Conservation (phyloP, 2,113 vertebrate species). For the Calypte anna region DNA sequence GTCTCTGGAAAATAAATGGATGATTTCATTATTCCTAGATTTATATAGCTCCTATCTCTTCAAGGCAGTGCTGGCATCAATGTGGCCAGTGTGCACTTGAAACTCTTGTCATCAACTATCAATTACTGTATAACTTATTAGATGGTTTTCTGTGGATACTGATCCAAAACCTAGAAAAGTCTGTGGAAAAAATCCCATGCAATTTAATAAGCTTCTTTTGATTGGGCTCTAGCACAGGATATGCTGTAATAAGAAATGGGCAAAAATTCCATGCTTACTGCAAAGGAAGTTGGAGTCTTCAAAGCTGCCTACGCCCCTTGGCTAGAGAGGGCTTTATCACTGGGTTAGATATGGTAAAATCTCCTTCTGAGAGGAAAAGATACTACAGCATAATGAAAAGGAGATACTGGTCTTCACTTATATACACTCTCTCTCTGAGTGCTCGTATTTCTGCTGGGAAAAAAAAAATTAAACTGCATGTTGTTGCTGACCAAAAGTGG, state of each 20-base stretch:
- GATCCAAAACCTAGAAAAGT: slow-evolving; percentile 23
- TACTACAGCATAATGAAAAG: background rate
- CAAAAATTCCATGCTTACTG: background rate
- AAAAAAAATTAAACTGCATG: background rate
- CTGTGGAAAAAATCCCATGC: background rate
- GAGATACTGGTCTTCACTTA: background rate
- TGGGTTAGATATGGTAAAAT: background rate
- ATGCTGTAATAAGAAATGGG: background rate
- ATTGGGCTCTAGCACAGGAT: background rate
- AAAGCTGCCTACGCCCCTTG: background rate
- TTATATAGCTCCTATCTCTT: slow-evolving; percentile 16
- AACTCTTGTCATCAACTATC: background rate
- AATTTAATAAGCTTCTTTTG: background rate
- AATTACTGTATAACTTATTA: slow-evolving; percentile 22
- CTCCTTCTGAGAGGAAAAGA: background rate
- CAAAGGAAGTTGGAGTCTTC: background rate
- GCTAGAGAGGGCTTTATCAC: background rate
- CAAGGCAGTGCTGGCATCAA: background rate
- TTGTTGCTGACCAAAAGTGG: background rate
- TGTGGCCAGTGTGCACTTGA: background rate
- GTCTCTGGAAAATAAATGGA: slow-evolving; percentile 41
- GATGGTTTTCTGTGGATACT: background rate
- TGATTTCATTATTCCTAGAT: slow-evolving; percentile 50
- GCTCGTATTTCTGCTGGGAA: background rate
- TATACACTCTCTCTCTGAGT: background rate